A percentile compares a stretch with the other conserved stretches of the same genome.
Conservation (phyloP, 2,888 invertebrate genomes). For the Aphidoletes aphidimyza region DNA sequence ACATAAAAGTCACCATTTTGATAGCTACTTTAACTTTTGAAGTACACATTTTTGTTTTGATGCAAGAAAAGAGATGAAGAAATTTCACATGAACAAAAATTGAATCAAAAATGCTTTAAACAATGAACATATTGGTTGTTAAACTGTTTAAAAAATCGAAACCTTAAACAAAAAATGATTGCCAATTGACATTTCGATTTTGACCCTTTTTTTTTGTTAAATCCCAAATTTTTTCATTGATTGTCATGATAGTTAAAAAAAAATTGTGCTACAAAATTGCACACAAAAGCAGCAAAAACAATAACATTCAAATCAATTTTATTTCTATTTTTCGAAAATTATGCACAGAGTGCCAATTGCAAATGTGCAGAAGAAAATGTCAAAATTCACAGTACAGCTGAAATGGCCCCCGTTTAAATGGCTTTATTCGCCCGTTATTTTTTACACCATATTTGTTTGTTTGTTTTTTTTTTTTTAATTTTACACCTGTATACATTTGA, state of each 20-base stretch:
- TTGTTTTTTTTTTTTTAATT: background rate
- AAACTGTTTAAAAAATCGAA: background rate
- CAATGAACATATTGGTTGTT: background rate
- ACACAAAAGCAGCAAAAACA: background rate
- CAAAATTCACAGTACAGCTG: background rate
- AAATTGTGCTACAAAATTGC: background rate
- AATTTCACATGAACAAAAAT: background rate
- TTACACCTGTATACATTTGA: background rate
- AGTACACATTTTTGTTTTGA: background rate
- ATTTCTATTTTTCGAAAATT: slow-evolving; percentile 2
- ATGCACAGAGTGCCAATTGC: background rate
- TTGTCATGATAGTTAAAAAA: background rate
- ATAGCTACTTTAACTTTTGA: background rate
- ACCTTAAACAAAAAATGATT: background rate
- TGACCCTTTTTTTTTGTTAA: background rate
- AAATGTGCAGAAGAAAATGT: background rate
- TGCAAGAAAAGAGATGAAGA: background rate
- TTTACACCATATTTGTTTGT: background rate
- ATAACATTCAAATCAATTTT: background rate
- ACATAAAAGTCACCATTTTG: background rate
- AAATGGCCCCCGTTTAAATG: background rate
- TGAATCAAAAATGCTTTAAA: slow-evolving; percentile 26
- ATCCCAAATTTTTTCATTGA: background rate
- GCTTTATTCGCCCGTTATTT: slow-evolving; percentile 3
- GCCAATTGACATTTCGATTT: background rate